phyloP scores from a whole-genome alignment of 2,888 invertebrate genomes.

The Agrotis clavis region DNA sequence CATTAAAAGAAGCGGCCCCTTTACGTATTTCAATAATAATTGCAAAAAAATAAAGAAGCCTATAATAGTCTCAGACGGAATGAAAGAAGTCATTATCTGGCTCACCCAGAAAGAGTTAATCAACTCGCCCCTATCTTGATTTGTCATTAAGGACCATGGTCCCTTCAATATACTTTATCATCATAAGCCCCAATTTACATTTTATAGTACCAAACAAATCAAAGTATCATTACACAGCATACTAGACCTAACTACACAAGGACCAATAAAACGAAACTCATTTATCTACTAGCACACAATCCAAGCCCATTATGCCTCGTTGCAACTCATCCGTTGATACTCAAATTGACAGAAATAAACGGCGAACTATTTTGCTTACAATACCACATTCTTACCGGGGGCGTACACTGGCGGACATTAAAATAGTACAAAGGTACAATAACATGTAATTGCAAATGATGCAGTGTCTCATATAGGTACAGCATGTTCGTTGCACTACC shows the following conservation, averaged over 20 bases:
- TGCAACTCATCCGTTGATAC: constrained; percentile 70
- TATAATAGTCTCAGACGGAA: not conserved
- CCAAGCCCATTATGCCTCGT: constrained; percentile 68
- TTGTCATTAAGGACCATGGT: constrained; percentile 1
- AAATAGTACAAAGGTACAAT: constrained; percentile 89
- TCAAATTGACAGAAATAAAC: constrained; percentile 86
- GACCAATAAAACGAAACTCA: constrained; percentile 55
- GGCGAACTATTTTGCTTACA: constrained; percentile 87
- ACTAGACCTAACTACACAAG: constrained; percentile 33
- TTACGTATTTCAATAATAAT: constrained; percentile 1
- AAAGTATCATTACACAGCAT: constrained; percentile 9
- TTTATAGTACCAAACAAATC: constrained; percentile 13
- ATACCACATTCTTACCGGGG: constrained; percentile 82
- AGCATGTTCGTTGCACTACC: constrained; percentile 82
- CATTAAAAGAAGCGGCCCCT: constrained; percentile 10
- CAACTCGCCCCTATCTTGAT: not conserved
- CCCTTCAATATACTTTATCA: too few relatives aligned
- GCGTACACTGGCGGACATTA: constrained; percentile 79
- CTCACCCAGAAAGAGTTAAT: constrained; percentile 1
- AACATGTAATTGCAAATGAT: constrained; percentile 91
- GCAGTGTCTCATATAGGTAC: constrained; percentile 85
- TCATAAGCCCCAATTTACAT: not conserved
- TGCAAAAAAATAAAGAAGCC: not conserved
- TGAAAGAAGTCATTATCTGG: constrained; percentile 23
- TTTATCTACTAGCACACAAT: constrained; percentile 60